Evolutionary conservation across 2,113 vertebrate genomes (phyloP).

Genomic region (Leucopsar rothschildi): DNA sequence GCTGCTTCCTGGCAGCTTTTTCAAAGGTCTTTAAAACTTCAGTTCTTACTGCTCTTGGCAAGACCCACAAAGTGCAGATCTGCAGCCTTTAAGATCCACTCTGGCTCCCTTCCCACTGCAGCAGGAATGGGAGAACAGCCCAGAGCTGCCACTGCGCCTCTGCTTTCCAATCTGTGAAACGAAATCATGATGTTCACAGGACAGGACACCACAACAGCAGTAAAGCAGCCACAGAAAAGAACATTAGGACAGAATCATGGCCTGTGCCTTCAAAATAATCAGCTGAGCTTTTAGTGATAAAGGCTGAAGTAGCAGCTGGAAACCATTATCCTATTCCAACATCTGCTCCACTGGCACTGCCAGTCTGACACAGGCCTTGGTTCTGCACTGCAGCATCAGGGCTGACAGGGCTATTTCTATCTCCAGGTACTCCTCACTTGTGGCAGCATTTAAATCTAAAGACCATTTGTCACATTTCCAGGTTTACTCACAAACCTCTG

Average conservation of each 20-base stretch:
- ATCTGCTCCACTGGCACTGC: conserved; percentile 1
- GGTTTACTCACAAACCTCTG: not conserved
- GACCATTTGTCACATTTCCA: not conserved
- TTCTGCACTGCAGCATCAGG: not conserved
- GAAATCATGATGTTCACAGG: not conserved
- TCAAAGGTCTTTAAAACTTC: not conserved
- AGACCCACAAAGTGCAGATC: not conserved
- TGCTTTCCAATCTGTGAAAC: not conserved
- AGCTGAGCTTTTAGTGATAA: conserved; percentile 15
- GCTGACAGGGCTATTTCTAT: not conserved
- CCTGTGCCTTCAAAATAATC: conserved; percentile 19
- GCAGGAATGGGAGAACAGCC: not conserved
- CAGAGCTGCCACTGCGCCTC: not conserved
- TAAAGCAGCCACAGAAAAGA: not conserved
- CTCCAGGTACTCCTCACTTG: not conserved
- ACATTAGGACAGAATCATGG: not conserved
- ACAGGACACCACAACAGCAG: not conserved
- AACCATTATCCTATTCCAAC: not conserved
- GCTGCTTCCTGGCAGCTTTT: not conserved
- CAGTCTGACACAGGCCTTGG: not conserved
- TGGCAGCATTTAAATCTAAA: not conserved
- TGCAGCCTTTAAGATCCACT: not conserved
- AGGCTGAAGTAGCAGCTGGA: conserved; percentile 12
- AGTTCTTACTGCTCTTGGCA: not conserved
- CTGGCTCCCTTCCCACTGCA: not conserved